Evolutionary conservation across 2,113 vertebrate genomes (phyloP).

Genomic region (Pachypanchax playfairii): DNA sequence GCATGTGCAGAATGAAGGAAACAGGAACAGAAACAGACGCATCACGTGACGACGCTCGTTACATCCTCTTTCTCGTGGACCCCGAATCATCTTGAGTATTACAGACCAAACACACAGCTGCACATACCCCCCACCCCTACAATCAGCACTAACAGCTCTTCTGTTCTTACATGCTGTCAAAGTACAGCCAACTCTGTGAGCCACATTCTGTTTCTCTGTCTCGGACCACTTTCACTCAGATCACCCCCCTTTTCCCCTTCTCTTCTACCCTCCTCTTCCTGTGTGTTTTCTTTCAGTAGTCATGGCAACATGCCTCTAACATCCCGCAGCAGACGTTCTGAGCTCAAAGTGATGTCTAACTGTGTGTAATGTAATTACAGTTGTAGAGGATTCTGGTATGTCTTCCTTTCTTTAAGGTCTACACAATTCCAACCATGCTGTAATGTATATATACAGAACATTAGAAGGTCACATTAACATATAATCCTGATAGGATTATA

Average conservation of each 20-base stretch:
- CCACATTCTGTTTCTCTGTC: slow-evolving; percentile 56
- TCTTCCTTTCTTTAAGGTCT: slow-evolving; percentile 34
- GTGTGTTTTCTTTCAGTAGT: slow-evolving; percentile 86
- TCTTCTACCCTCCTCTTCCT: slow-evolving; percentile 58
- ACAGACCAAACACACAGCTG: slow-evolving; percentile 61
- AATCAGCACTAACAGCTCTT: slow-evolving; percentile 25
- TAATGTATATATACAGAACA: too few species aligned
- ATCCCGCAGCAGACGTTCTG: slow-evolving; percentile 80
- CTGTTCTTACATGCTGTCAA: slow-evolving; percentile 60
- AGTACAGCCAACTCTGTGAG: slow-evolving; percentile 62
- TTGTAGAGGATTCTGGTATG: slow-evolving; percentile 58
- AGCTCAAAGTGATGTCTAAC: slow-evolving; percentile 55
- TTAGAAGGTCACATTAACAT: too few species aligned
- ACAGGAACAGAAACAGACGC: slow-evolving; percentile 30
- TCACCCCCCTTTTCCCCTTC: slow-evolving; percentile 36
- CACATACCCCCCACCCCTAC: too few species aligned
- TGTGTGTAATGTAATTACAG: slow-evolving; percentile 68
- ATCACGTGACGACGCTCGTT: too few species aligned
- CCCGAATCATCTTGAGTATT: slow-evolving; percentile 6
- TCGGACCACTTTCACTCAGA: slow-evolving; percentile 42
- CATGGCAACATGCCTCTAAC: slow-evolving; percentile 92
- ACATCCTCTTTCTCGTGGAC: too few species aligned
- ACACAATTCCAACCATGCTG: slow-evolving; percentile 51
- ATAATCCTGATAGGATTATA: too few species aligned
- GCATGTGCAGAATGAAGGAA: slow-evolving; percentile 13